Evolutionary conservation across 2,797 vertebrate genomes (phyloP), one percentile per base, ranked within the genome.

Genomic region (Urosaurus nigricauda): DNA sequence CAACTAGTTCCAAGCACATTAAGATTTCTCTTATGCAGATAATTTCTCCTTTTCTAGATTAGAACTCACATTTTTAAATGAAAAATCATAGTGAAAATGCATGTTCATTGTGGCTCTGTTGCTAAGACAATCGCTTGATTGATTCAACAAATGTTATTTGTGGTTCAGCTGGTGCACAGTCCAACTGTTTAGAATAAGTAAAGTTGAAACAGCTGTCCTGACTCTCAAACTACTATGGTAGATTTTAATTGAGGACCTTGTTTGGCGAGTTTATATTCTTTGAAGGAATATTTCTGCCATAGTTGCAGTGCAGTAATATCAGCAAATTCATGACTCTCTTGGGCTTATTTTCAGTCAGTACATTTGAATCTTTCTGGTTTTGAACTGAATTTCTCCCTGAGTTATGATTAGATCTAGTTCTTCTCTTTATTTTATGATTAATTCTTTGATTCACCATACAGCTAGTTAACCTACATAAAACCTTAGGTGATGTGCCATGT

Each of bases 181-280:
- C 74, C 74, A 91, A 0, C 73, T 56, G 79, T 70, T 84, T 19
- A 73, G 47, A 53, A 47, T 43, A 87, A 53, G 58, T 26, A 17
- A 37, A 87, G 70, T 81, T 84, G 0, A 65, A 88, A 82, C 91
- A 92, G 84, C 79, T 94, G 89, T 87, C 74, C 13, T 32, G 79
- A 40, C 2, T 11, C 60, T 12, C 0, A 0, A 16, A 3, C 79
- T 79, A 40, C 13, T 78, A 5, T 32, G 8, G 47, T 65, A 2
- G 51, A 32, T 26, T 35, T n/a, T 73, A 51, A 79, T 80, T 17
- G 60, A 83, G 5, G 29, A 75, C 0, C 47, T 79, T 9, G 37
- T 24, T 35, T 65, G 37, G n/a, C 14, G 78, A 86, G 7, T 32
- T 11, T 4, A 89, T 60, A n/a, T 11, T 16, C 43, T 71, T 12